These are phyloP conservation scores for Villa cingulata DNA, from an alignment of 2,888 invertebrate species.

Conservation along the genomic window DNA sequence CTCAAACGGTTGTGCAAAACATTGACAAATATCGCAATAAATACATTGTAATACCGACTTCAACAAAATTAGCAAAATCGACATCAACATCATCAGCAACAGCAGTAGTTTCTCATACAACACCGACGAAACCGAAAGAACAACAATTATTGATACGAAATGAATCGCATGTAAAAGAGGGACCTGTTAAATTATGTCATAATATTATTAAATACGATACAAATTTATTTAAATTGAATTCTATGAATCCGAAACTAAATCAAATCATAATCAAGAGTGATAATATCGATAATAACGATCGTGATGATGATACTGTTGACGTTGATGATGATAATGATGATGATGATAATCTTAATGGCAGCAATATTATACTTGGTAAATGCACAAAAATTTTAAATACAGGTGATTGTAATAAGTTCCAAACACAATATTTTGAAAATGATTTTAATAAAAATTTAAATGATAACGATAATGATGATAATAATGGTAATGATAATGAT, in stretches of 20 bases:
- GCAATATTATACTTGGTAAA: background rate
- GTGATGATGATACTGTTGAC: background rate
- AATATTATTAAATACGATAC: background rate
- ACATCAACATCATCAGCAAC: conserved; percentile 21
- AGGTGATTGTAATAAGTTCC: background rate
- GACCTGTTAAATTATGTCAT: background rate
- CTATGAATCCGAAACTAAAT: background rate
- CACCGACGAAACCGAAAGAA: no score
- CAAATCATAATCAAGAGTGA: background rate
- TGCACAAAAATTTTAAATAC: background rate
- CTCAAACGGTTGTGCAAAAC: background rate
- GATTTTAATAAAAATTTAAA: background rate
- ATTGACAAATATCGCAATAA: background rate
- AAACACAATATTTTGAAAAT: background rate
- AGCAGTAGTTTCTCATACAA: conserved; percentile 9
- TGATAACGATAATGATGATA: no score
- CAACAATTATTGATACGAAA: no score
- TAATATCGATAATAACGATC: background rate
- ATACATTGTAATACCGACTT: background rate
- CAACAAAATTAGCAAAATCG: conserved; percentile 11
- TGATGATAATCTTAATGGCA: background rate
- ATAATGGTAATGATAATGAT: background rate
- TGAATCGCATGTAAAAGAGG: background rate
- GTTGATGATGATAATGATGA: background rate
- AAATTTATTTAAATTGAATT: background rate